Conservation (phyloP, 2,888 invertebrate genomes). For the Drosophila setosimentum region DNA sequence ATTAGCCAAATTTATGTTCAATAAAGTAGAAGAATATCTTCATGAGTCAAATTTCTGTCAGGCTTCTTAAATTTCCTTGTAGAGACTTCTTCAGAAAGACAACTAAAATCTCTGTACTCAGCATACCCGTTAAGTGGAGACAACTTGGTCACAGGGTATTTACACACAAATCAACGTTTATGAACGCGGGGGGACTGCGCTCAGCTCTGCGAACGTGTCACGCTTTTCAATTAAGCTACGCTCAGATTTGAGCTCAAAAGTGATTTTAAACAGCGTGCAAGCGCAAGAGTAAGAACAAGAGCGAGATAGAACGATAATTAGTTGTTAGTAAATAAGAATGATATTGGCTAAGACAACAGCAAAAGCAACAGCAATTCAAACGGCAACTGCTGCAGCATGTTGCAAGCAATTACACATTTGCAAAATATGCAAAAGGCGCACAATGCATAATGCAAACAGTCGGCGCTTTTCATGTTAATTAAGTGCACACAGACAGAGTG, state of each 20-base stretch:
- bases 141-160: slow-evolving; percentile 17
- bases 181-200: too few relatives aligned
- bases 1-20: too few relatives aligned
- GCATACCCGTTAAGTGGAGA: neutral
- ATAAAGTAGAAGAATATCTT: neutral
- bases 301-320: neutral
- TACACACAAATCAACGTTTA: slow-evolving; percentile 33
- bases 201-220: slow-evolving; percentile 52
- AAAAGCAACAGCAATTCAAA: slow-evolving; percentile 7
- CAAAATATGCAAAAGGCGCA: slow-evolving; percentile 20
- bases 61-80: neutral
- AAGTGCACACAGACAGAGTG: slow-evolving; percentile 1
- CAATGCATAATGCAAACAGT: slow-evolving; percentile 36
- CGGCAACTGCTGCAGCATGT: slow-evolving; percentile 38
- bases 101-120: neutral
- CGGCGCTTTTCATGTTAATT: slow-evolving; percentile 76
- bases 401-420: slow-evolving; percentile 57
- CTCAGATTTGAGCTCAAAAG: slow-evolving; percentile 33
- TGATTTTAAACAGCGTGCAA: neutral
- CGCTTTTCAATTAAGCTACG: slow-evolving; percentile 51
- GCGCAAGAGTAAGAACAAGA: neutral
- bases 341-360: slow-evolving; percentile 6
- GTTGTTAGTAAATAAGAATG: slow-evolving; percentile 24
- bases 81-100: neutral
- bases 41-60: neutral